A percentile compares a stretch with the other conserved stretches of the same genome.
These are phyloP conservation scores for Epinephelus cyanopodus DNA, from an alignment of 2,113 vertebrate genomes.

Conservation along the genomic window DNA sequence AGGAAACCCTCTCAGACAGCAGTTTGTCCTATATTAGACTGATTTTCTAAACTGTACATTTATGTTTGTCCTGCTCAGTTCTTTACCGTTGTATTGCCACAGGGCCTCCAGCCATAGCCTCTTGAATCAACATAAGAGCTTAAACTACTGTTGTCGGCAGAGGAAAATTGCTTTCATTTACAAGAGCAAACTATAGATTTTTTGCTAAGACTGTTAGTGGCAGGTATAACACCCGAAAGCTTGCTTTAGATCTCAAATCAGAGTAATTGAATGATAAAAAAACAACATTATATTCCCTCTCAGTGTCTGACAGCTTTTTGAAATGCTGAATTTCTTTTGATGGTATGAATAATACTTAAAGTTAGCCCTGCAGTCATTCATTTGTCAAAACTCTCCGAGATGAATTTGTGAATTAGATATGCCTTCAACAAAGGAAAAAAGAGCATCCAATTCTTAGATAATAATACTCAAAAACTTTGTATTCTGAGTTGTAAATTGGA, in stretches of 20 bases:
- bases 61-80: conserved; percentile 59
- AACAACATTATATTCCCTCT: conserved; percentile 31
- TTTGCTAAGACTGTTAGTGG: conserved; percentile 57
- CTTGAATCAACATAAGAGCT: conserved; percentile 78
- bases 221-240: conserved; percentile 62
- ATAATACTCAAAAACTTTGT: conserved; percentile 31
- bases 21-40: conserved; percentile 56
- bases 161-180: conserved; percentile 81
- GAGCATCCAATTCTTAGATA: conserved; percentile 24
- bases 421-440: conserved; percentile 42
- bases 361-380: conserved; percentile 54
- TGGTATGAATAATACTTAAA: conserved; percentile 61
- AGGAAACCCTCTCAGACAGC: conserved; percentile 40
- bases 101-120: conserved; percentile 62
- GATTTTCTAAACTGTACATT: conserved; percentile 67
- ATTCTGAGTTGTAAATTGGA: conserved; percentile 34
- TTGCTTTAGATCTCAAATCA: conserved; percentile 59
- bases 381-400: conserved; percentile 51
- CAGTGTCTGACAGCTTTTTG: conserved; percentile 50
- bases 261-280: conserved; percentile 70
- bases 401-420: conserved; percentile 55
- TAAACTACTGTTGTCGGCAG: conserved; percentile 57
- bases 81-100: conserved; percentile 49
- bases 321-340: conserved; percentile 58
- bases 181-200: conserved; percentile 76